Base-by-base conservation (phyloP, 2,113 vertebrate genomes). In the Pteropus alecto region DNA sequence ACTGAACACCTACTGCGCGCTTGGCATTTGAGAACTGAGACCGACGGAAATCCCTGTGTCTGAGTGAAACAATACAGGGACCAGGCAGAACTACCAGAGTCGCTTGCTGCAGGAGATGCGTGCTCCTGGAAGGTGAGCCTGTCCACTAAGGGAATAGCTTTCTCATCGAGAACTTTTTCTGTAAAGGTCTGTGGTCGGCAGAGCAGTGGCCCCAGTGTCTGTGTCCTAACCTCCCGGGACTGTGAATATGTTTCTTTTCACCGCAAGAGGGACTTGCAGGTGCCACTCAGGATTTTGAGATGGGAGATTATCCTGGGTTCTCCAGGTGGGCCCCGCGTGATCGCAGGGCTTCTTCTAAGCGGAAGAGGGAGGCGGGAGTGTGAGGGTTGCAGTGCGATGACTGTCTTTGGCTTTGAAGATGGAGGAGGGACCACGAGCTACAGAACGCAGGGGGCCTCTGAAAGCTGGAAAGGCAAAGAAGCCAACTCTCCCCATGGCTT, bases 401-500 rank as follows among this genome's bases (percentile, higher is more conserved):
- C 12, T n/a, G 24, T 7, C 11, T 16, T 65, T 15, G 46, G 71
- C 46, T 30, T 35, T 14, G 35, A 33, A 61, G 26, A 24, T 1
- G 48, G 16, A 76, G 35, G 79, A 38, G 35, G 70, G 54, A 38
- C 46, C 21, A 28, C 1, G 3, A 83, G 71, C 67, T 12, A 7
- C 46, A 85, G 68, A 7, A 24, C 2, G 21, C 0, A 0, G 71
- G 28, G 0, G 3, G 0, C 19, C 16, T 61, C 78, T 8, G 24
- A 61, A 30, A 61, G 21, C 51, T n/a, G 19, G 43, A 10, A n/a
- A 82, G 33, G 43, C 35, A 18, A 21, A 10, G 48, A 71, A 5
- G 1, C 28, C 0, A 21, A 13, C 19, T 54, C 63, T 74, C 28
- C 63, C 82, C 3, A 1, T 33, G 15, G 43, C 46, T 61, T 48